These are phyloP conservation scores for Cephus pulcher DNA, from an alignment of 2,888 invertebrate genomes.

Conservation along the genomic window DNA sequence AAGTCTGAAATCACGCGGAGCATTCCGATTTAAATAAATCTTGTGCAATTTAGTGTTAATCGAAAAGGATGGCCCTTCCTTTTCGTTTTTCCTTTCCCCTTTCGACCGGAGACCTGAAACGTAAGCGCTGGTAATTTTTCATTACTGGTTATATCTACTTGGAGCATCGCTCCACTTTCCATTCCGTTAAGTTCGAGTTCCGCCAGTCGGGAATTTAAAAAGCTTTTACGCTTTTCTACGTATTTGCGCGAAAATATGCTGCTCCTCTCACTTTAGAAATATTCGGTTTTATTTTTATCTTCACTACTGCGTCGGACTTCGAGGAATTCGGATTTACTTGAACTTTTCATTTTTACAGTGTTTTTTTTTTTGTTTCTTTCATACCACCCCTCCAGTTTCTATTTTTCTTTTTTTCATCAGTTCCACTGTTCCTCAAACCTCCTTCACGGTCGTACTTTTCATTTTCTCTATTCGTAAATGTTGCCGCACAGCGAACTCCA, in stretches of 20 bases:
- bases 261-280: background rate
- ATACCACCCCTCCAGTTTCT: background rate
- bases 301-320: background rate
- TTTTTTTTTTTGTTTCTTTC: background rate
- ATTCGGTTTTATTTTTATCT: background rate
- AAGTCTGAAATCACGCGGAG: slow-evolving; percentile 25
- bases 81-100: background rate
- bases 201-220: background rate
- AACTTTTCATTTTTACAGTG: background rate
- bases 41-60: slow-evolving; percentile 36
- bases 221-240: background rate
- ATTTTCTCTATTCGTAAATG: background rate
- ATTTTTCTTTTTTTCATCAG: background rate
- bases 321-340: background rate
- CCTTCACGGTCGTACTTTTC: background rate
- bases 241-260: background rate
- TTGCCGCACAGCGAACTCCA: background rate
- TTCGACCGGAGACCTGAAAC: background rate
- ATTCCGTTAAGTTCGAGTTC: background rate
- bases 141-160: background rate
- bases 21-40: slow-evolving; percentile 57
- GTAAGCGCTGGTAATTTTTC: background rate
- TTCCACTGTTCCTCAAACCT: background rate
- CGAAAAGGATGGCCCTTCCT: background rate
- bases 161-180: background rate